phyloP scores from a whole-genome alignment of 2,888 invertebrate species.

The Zootermopsis nevadensis region DNA sequence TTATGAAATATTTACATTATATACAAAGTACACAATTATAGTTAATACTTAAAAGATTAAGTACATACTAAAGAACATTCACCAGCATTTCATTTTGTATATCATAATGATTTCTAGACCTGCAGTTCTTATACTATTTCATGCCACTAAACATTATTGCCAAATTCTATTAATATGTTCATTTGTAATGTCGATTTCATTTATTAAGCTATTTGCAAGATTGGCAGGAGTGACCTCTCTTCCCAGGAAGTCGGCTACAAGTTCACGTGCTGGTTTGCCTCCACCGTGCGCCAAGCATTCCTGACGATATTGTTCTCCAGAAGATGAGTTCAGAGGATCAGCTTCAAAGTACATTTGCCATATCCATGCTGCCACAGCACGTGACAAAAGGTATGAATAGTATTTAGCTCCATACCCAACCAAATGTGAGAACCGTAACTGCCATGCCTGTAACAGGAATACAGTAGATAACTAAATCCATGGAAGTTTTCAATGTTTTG shows the following conservation, averaged over 20 bases:
- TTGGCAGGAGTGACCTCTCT: constrained; percentile 79
- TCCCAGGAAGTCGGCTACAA: constrained; percentile 83
- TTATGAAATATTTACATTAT: background rate
- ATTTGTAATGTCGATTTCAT: constrained; percentile 69
- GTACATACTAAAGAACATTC: too few relatives aligned
- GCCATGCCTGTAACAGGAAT: constrained; percentile 80
- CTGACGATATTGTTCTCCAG: constrained; percentile 81
- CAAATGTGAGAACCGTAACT: constrained; percentile 93
- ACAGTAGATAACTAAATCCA: background rate
- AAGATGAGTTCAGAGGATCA: constrained; percentile 80
- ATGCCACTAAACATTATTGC: background rate
- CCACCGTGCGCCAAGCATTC: constrained; percentile 90
- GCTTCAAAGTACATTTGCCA: constrained; percentile 88
- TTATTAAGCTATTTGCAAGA: constrained; percentile 83
- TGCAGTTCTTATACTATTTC: too few relatives aligned
- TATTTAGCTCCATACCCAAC: constrained; percentile 99
- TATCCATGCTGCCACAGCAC: constrained; percentile 91
- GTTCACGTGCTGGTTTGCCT: constrained; percentile 80
- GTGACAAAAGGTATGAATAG: constrained; percentile 96
- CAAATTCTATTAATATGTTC: background rate
- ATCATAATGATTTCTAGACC: too few relatives aligned
- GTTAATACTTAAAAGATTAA: too few relatives aligned
- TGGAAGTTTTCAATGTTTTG: background rate
- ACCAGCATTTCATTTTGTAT: too few relatives aligned
- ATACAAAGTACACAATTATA: background rate